Conservation (phyloP, 2,797 vertebrate species). For the Crypturellus tataupa region DNA sequence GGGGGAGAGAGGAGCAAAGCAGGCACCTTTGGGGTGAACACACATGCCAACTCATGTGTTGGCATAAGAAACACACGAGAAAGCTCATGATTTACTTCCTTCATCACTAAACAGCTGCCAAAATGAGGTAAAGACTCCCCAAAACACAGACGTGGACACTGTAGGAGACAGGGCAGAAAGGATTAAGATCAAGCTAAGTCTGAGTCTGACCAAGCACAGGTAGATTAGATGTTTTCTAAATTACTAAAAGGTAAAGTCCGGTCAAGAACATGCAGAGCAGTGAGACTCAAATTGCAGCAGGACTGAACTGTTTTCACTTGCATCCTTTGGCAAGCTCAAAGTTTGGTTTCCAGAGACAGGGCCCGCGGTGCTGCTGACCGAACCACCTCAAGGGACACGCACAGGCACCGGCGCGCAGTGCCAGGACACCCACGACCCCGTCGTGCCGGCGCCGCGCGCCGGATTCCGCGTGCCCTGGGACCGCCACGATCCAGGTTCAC, state of each 20-base stretch:
- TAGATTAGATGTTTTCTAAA: background rate
- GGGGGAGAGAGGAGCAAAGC: background rate
- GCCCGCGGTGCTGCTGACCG: background rate
- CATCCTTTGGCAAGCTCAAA: constrained; percentile 2
- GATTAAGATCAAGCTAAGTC: background rate
- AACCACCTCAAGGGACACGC: background rate
- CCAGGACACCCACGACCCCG: rapidly evolving
- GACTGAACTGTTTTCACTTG: background rate
- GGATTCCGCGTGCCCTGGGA: rapidly evolving
- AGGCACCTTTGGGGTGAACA: rapidly evolving
- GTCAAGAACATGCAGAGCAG: background rate
- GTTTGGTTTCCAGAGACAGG: constrained; percentile 11
- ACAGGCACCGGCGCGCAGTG: no score
- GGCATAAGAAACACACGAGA: no score
- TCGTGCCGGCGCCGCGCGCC: rapidly evolving
- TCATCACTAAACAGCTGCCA: background rate
- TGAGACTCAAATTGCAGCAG: background rate
- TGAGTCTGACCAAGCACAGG: background rate
- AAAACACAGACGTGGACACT: background rate
- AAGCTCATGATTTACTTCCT: background rate
- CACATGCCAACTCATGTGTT: rapidly evolving
- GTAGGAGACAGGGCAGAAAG: background rate
- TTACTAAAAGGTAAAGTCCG: background rate
- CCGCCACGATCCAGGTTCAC: background rate
- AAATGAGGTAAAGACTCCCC: background rate